Base-by-base conservation (phyloP, 1,140 invertebrate species). In the Agrypnia vestita region DNA sequence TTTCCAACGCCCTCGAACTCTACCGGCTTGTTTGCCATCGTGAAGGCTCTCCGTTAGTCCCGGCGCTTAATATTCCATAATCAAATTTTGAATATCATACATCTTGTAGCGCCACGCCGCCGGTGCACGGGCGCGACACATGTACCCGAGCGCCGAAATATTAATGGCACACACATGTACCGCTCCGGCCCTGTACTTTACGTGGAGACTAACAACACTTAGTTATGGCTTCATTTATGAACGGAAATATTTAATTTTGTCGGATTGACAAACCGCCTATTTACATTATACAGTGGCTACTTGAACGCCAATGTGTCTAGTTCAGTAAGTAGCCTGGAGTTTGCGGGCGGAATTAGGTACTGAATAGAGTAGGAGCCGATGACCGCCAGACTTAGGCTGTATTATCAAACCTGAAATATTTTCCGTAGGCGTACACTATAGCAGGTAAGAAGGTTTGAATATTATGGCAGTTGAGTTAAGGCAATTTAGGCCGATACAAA, bases 31-130 rank as follows among this genome's bases (percentile, higher is more conserved):
- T 56, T 74, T 74, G 53, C 72, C 64, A 10, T 12, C 64, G 64
- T 15, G 64, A 69, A 8, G 35, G 12, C 4, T 35, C 12, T n/a
- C 43, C 64, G 64, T 72, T 51, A 67, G 59, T 43, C 62, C 78
- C 59, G 13, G 17, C 59, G 44, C 72, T 67, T 80, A 80, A 80
- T 80, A 80, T 75, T 44, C 35, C 78, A 19, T 80, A 80, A 80
- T 80, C 78, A 80, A 80, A 80, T 80, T 80, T 76, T 69, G 78
- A 80, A 75, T 75, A 75, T 74, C 78, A 67, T 80, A 59, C 73
- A 64, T 75, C 71, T 79, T 46, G n/a, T 49, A 71, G 67, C 67
- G 67, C 61, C 55, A 59, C 55, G 55, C 55, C 11, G n/a, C 10
- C 61, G 35, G 49, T 51, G 8, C n/a, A 51, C 11, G 49, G 49